These are phyloP conservation scores for Nipponia nippon DNA, from an alignment of 2,113 vertebrate genomes.

Conservation along the genomic window DNA sequence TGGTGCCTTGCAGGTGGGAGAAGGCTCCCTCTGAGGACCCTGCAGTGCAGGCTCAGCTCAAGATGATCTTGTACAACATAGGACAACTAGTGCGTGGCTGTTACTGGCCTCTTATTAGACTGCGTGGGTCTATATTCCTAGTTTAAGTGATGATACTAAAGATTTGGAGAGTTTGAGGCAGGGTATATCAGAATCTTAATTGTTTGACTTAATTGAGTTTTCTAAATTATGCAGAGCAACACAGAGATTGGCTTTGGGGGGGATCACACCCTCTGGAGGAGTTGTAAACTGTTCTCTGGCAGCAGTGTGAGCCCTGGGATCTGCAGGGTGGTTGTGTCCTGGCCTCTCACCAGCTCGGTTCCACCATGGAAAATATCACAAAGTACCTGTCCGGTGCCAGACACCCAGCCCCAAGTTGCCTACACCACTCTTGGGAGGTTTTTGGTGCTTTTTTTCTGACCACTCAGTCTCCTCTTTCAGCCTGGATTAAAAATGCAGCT, in stretches of 20 bases:
- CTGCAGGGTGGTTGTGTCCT: neutral
- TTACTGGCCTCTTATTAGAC: too few species aligned
- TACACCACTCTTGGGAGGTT: neutral
- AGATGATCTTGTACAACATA: fast-evolving
- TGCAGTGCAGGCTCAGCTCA: neutral
- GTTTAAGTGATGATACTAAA: neutral
- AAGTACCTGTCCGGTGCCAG: neutral
- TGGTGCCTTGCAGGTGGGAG: neutral
- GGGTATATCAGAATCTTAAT: neutral
- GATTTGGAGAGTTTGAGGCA: neutral
- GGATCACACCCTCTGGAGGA: neutral
- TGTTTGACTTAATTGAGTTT: neutral
- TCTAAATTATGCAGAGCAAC: neutral
- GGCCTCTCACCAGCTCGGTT: neutral
- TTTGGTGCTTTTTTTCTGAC: constrained; percentile 27
- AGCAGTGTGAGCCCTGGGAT: neutral
- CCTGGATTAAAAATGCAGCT: neutral
- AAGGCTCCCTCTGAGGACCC: neutral
- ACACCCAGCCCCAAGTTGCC: neutral
- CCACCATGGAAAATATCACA: neutral
- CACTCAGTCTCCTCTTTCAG: neutral
- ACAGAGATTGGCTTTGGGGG: neutral
- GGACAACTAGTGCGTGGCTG: neutral
- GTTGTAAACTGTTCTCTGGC: neutral
- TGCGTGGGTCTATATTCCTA: neutral